Evolutionary conservation across 1,140 invertebrate genomes (phyloP), one percentile per base, ranked within the genome.

Genomic region (Drosophila lowei): DNA sequence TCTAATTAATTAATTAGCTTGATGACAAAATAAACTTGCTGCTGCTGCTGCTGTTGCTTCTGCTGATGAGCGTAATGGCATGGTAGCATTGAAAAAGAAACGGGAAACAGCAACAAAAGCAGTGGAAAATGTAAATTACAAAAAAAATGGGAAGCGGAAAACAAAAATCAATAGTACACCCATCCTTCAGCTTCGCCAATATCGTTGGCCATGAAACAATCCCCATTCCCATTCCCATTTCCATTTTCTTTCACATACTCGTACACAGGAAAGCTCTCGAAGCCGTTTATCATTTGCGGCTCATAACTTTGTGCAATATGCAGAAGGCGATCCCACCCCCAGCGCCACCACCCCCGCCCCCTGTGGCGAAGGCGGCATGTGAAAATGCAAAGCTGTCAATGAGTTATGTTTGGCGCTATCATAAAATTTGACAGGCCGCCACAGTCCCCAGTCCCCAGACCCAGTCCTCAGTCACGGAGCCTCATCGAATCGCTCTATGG

Each of bases 231-330:
- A 11, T 9, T 4, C 13, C 9, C 18, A 23, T 42, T 9, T 23
- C 48, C 44, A 2, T 23, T 53, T 30, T 25, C 6, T 55, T 16
- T 15, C n/a, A 11, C 9, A 0, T 18, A 15, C n/a, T 8, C 9
- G 0, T n/a, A 15, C 13, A 16, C 46, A 30, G 34, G 34, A 23
- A 56, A 34, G 49, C 62, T 58, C 50, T 64, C 52, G 43, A 23
- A 49, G 71, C 74, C 77, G 85, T 89, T 89, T 89, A 89, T 89
- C 85, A 89, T 89, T 89, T 89, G 85, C 85, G 85, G 85, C 85
- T 89, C 85, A 89, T 89, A 89, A 89, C 85, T 85, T 85, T 89
- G 79, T 89, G 86, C 85, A 89, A 89, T 89, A 89, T 89, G 77
- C 85, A 89, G 63, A 85, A 84, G 62, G 41, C 72, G 65, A 52